A percentile compares a stretch with the other conserved stretches of the same genome.
phyloP scores from a whole-genome alignment of 2,113 vertebrate genomes.

The Oreamnos americanus region DNA sequence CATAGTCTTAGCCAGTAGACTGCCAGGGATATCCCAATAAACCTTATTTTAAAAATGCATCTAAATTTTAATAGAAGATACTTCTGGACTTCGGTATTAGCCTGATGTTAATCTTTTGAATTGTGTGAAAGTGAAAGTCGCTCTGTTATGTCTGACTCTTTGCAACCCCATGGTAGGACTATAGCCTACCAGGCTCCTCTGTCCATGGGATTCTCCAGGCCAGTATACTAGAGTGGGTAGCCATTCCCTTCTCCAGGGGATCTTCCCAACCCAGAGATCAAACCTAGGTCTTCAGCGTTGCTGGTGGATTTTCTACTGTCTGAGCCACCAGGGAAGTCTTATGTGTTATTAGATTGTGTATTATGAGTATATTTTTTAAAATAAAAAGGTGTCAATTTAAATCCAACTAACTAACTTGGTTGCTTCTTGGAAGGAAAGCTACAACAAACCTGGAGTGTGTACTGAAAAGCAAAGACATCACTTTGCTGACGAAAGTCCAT shows the following conservation, averaged over 20 bases:
- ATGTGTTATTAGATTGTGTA: background rate
- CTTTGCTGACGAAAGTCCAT: background rate
- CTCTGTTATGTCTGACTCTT: background rate
- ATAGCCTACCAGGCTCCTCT: background rate
- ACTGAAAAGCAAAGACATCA: background rate
- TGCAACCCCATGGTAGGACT: background rate
- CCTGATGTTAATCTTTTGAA: background rate
- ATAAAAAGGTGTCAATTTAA: background rate
- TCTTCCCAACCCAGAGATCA: background rate
- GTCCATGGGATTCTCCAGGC: background rate
- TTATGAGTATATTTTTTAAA: background rate
- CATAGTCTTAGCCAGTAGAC: background rate
- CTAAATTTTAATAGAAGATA: background rate
- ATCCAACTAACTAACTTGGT: background rate
- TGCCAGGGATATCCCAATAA: background rate
- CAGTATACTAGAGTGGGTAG: background rate
- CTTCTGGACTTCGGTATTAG: background rate
- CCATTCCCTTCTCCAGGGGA: background rate
- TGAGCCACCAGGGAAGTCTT: background rate
- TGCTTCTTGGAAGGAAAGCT: background rate
- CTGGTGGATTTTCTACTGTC: background rate
- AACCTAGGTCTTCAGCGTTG: background rate
- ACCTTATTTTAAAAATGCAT: background rate
- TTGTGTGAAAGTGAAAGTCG: background rate
- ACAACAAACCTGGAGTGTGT: background rate